A percentile compares a stretch with the other conserved stretches of the same genome.
These are phyloP conservation scores for Azemiops feae DNA, from an alignment of 2,113 vertebrate species.

Conservation along the genomic window DNA sequence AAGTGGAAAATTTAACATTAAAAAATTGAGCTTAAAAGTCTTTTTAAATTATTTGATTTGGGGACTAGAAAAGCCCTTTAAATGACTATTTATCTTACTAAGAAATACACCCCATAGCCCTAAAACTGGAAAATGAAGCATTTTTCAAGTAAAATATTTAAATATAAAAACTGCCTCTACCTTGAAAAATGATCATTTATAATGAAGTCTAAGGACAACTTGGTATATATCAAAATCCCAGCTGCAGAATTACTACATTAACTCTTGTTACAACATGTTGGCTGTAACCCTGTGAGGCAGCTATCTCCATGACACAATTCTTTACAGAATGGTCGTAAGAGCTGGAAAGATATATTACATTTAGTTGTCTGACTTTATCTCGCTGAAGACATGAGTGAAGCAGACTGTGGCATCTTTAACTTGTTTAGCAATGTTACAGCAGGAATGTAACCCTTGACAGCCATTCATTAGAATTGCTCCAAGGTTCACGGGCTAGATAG, in stretches of 20 bases:
- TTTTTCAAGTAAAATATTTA: neutral
- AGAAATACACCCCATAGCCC: conserved; percentile 1
- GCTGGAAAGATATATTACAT: conserved; percentile 39
- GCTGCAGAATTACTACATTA: conserved; percentile 25
- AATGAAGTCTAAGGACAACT: conserved; percentile 11
- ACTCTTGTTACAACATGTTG: conserved; percentile 19
- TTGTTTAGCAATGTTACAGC: neutral
- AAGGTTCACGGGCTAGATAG: conserved; percentile 1
- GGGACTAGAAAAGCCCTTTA: conserved; percentile 5
- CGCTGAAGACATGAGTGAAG: conserved; percentile 2
- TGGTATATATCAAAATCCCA: conserved; percentile 13
- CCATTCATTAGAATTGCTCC: neutral
- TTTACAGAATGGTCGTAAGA: neutral
- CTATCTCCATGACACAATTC: conserved; percentile 13
- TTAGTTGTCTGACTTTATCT: conserved; percentile 28
- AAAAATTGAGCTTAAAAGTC: neutral
- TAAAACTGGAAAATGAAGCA: conserved; percentile 14
- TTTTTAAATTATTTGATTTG: conserved; percentile 3
- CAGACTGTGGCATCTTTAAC: neutral
- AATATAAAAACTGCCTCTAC: neutral
- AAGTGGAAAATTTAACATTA: neutral
- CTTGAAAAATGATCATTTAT: conserved; percentile 21
- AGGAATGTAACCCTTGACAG: conserved; percentile 1
- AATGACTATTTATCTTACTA: neutral
- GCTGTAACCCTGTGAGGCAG: neutral